phyloP scores from a whole-genome alignment of 2,113 vertebrate species.

The Antechinus stuartii region DNA sequence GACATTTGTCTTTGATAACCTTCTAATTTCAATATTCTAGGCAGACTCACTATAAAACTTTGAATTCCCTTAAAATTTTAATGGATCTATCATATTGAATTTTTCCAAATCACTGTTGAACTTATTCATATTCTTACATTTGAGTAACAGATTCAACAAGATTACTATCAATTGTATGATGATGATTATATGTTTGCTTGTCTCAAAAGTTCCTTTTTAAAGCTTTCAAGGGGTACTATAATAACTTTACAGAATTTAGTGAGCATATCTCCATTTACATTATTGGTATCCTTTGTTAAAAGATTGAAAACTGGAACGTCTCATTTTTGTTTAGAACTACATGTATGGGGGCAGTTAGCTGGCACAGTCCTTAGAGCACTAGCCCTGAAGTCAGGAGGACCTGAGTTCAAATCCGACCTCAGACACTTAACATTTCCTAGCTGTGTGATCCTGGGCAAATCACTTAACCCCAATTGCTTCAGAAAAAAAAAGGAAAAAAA shows the following conservation, averaged over 20 bases:
- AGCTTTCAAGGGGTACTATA: neutral
- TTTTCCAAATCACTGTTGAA: neutral
- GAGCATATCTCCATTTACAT: neutral
- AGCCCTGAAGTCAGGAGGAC: too few species aligned
- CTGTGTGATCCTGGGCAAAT: too few species aligned
- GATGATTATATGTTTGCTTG: neutral
- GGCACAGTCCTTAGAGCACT: too few species aligned
- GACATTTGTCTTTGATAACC: neutral
- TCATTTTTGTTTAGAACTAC: neutral
- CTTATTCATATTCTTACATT: neutral
- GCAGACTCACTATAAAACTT: neutral
- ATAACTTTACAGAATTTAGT: neutral
- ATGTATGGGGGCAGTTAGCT: neutral
- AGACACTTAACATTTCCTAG: too few species aligned
- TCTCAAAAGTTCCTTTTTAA: neutral
- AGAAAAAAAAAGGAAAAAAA: too few species aligned
- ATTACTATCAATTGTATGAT: neutral
- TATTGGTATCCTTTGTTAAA: neutral
- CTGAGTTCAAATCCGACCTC: too few species aligned
- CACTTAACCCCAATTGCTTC: too few species aligned
- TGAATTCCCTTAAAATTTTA: neutral
- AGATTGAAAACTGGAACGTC: neutral
- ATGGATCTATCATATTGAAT: neutral
- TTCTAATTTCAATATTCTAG: neutral
- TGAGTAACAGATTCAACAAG: neutral